These are phyloP conservation scores for Cyprinodon diabolis DNA, from an alignment of 2,797 vertebrate genomes.

Conservation along the genomic window DNA sequence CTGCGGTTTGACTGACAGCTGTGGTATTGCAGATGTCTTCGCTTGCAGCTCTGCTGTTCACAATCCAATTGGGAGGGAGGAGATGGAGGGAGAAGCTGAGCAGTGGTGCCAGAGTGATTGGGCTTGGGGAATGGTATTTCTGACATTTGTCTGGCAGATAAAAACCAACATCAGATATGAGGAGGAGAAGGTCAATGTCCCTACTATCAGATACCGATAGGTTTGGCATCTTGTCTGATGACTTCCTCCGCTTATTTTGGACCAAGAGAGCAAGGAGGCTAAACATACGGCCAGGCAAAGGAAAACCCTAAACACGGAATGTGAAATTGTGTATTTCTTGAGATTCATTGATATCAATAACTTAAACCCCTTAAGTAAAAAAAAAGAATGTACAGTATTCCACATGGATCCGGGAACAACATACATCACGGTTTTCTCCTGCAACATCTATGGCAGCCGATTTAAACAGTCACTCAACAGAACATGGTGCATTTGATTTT, in stretches of 20 bases:
- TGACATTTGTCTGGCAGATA: conserved; percentile 82
- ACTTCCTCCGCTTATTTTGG: conserved; percentile 46
- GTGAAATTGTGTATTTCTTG: conserved; percentile 8
- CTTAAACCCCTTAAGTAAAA: conserved; percentile 6
- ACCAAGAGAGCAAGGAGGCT: conserved; percentile 36
- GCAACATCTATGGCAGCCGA: conserved; percentile 21
- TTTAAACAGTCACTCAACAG: conserved; percentile 25
- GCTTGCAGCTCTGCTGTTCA: conserved; percentile 41
- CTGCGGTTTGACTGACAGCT: conserved; percentile 67
- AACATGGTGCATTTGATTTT: conserved; percentile 24
- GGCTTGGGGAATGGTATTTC: conserved; percentile 75
- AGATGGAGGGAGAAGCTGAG: conserved; percentile 26
- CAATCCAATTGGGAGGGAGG: conserved; percentile 29
- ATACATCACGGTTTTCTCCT: background rate
- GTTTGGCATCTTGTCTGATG: conserved; percentile 69
- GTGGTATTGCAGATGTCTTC: conserved; percentile 59
- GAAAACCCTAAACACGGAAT: conserved; percentile 10
- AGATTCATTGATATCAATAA: background rate
- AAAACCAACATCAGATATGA: conserved; percentile 78
- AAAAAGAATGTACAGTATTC: background rate
- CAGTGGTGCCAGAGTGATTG: conserved; percentile 68
- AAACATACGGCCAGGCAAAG: conserved; percentile 1
- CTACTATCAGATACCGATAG: conserved; percentile 61
- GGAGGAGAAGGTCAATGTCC: conserved; percentile 78
- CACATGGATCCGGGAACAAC: background rate